Evolutionary conservation across 2,888 invertebrate genomes (phyloP), one percentile per base, ranked within the genome.

Genomic region (Endotricha flammealis): DNA sequence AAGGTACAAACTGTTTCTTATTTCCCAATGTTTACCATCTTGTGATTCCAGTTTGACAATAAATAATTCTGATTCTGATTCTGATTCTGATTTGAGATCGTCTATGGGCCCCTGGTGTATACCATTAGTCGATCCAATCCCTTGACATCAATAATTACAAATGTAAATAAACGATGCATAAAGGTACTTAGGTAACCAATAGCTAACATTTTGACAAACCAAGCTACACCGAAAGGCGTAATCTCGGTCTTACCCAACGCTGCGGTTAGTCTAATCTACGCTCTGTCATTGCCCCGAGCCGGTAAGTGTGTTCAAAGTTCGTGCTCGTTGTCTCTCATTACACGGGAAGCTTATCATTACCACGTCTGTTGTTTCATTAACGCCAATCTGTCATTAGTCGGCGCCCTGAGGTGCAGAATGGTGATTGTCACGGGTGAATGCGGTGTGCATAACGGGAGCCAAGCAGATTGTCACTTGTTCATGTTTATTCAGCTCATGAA

Each of bases 361-460:
- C 50, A 57, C 28, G 20, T 20, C 63, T 62, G 69, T 66, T 69
- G 64, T 75, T 77, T 71, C 68, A 73, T 76, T 72, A 71, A 54
- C 54, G 67, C 59, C 57, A 60, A 71, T 67, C 67, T 65, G 66
- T 72, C 59, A 76, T 78, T 76, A 74, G 55, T 46, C 64, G 62
- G 57, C 63, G 57, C 64, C 50, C 58, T 42, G 59, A 59, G 62
- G 64, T 61, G 64, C 59, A 49, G 41, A 44, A 46, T 50, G 55
- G 68, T 60, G 64, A 72, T 68, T 66, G 67, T 70, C 70, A 66
- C 60, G 64, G 62, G 44, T 58, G 60, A 66, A 66, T 67, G 75
- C 71, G 69, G 73, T 59, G 60, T 48, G 58, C 52, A 45, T 77
- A 81, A 78, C 81, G 79, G 80, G 68, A 78, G 64, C 56, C 54